Conservation (phyloP, 2,888 invertebrate genomes). For the Monoplex corrugatus region DNA sequence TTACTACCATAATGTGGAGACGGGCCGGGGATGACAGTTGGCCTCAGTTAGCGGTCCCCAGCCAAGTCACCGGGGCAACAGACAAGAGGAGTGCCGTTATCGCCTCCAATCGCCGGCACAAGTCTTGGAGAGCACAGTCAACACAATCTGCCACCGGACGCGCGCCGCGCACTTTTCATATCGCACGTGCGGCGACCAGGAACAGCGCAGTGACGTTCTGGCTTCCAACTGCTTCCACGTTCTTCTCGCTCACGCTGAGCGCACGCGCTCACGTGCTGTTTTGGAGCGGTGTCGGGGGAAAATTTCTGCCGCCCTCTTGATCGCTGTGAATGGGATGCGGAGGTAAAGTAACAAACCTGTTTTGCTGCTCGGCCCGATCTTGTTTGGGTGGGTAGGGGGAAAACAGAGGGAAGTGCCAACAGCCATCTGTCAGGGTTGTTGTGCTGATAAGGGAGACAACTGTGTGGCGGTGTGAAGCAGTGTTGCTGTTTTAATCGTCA, state of each 20-base stretch:
- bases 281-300: background rate
- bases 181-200: constrained; percentile 29
- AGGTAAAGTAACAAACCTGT: constrained; percentile 27
- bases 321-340: background rate
- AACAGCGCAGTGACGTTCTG: background rate
- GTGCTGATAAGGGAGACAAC: too few species aligned
- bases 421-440: too few species aligned
- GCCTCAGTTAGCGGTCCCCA: too few species aligned
- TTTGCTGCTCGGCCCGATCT: background rate
- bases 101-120: background rate
- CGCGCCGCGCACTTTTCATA: constrained; percentile 32
- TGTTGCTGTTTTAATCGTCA: too few species aligned
- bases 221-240: background rate
- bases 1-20: too few species aligned
- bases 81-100: background rate
- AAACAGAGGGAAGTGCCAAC: background rate
- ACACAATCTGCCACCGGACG: constrained; percentile 48
- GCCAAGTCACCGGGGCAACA: constrained; percentile 16
- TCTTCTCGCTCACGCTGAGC: background rate
- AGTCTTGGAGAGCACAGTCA: constrained; percentile 35
- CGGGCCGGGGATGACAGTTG: too few species aligned
- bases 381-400: background rate
- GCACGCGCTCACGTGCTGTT: background rate
- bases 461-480: too few species aligned
- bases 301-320: constrained; percentile 17